A percentile compares a stretch with the other conserved stretches of the same genome.
These are phyloP conservation scores for Neodon shergylaensis DNA, from an alignment of 2,113 vertebrate genomes.

Conservation along the genomic window DNA sequence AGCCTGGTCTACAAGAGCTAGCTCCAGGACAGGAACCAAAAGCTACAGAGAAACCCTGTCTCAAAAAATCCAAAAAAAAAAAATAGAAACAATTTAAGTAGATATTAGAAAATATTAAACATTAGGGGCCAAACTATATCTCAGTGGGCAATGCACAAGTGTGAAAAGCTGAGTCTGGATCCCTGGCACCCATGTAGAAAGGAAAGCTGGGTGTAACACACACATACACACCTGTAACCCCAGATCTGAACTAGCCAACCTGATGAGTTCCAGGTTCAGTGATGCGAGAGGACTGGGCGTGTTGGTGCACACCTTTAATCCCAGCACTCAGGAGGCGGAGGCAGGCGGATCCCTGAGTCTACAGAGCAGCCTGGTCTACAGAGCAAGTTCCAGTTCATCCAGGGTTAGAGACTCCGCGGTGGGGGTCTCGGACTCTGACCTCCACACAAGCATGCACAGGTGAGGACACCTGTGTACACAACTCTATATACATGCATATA, in stretches of 20 bases:
- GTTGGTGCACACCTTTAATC: background rate
- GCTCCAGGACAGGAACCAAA: too few species aligned
- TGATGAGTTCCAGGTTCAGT: background rate
- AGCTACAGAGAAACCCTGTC: too few species aligned
- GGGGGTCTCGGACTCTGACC: background rate
- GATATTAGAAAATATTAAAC: background rate
- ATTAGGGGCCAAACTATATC: too few species aligned
- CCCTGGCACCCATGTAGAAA: background rate
- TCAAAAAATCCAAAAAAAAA: too few species aligned
- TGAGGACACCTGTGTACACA: background rate
- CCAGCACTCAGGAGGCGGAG: background rate
- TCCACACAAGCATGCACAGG: background rate
- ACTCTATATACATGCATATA: background rate
- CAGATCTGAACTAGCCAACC: background rate
- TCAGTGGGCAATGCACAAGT: background rate
- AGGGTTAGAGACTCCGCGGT: background rate
- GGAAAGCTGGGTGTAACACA: background rate
- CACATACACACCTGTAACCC: background rate
- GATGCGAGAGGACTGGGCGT: background rate
- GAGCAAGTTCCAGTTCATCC: background rate
- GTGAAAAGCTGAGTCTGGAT: background rate
- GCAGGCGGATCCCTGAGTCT: background rate
- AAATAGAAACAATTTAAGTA: background rate
- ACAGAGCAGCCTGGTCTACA: background rate
- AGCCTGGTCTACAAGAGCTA: too few species aligned